phyloP scores from a whole-genome alignment of 2,888 invertebrate genomes.

The Eurytoma californica region DNA sequence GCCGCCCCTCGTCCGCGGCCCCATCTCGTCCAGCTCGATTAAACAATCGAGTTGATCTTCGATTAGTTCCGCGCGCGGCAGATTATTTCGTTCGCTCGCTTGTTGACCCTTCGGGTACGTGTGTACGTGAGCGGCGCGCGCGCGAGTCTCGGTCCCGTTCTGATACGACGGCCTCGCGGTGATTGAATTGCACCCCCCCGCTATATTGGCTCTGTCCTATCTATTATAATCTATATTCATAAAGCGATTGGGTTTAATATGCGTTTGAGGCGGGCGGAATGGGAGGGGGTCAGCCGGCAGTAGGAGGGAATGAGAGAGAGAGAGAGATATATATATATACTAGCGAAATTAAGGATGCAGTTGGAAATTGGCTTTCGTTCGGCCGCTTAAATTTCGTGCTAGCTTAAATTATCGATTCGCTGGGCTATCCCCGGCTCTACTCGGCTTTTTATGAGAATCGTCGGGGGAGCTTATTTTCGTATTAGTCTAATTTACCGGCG shows the following conservation, averaged over 20 bases:
- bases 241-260: conserved; percentile 36
- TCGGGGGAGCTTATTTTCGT: too few species aligned
- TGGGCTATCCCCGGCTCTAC: too few species aligned
- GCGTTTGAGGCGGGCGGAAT: not conserved
- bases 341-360: conserved; percentile 42
- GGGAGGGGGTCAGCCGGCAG: not conserved
- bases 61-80: conserved; percentile 30
- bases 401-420: not conserved
- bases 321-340: too few species aligned
- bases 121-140: not conserved
- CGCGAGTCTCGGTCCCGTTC: not conserved
- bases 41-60: conserved; percentile 41
- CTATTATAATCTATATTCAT: conserved; percentile 44
- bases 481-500: too few species aligned
- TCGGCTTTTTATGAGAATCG: too few species aligned
- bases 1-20: not conserved
- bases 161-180: not conserved
- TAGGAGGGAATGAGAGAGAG: conserved; percentile 15
- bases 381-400: conserved; percentile 10
- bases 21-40: conserved; percentile 31
- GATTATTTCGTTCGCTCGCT: conserved; percentile 39
- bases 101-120: conserved; percentile 36
- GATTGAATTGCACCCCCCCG: conserved; percentile 48
- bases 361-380: conserved; percentile 16
- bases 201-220: conserved; percentile 9